Percentiles rank a stretch among this genome's conserved stretches.
Conservation (phyloP, 2,113 vertebrate genomes). For the Spea multiplicata region DNA sequence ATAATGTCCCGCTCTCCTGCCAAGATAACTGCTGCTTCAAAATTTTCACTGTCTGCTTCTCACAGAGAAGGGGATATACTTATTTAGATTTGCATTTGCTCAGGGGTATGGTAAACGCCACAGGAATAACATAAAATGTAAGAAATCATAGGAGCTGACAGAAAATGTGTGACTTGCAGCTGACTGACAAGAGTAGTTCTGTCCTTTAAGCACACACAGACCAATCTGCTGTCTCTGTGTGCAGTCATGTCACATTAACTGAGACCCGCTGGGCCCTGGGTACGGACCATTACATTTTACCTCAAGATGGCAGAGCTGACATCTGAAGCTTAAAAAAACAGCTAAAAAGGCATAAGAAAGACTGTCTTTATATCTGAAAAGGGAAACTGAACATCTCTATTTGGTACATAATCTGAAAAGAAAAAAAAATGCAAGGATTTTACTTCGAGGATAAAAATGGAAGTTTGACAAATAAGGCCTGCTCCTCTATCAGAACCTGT, state of each 20-base stretch:
- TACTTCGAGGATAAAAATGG: neutral
- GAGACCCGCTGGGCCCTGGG: conserved; percentile 16
- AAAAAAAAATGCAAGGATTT: neutral
- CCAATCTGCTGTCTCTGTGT: conserved; percentile 41
- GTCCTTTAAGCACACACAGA: conserved; percentile 29
- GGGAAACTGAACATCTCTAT: neutral
- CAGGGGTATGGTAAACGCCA: conserved; percentile 24
- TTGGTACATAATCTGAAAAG: neutral
- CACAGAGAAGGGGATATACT: conserved; percentile 6
- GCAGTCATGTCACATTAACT: conserved; percentile 41
- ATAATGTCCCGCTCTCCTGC: neutral
- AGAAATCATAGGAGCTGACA: conserved; percentile 30
- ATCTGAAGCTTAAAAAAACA: conserved; percentile 24
- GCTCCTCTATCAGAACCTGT: no score
- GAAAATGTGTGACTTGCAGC: conserved; percentile 26
- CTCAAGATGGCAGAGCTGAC: conserved; percentile 22
- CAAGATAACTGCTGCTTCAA: conserved; percentile 16
- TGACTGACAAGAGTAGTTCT: conserved; percentile 25
- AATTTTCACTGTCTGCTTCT: neutral
- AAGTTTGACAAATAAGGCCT: no score
- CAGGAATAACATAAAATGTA: conserved; percentile 21
- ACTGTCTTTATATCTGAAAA: neutral
- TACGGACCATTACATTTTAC: conserved; percentile 39
- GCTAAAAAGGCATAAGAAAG: neutral
- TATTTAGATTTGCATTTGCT: conserved; percentile 36